Evolutionary conservation across 2,113 vertebrate species (phyloP).

Genomic region (Nyctibius bracteatus): DNA sequence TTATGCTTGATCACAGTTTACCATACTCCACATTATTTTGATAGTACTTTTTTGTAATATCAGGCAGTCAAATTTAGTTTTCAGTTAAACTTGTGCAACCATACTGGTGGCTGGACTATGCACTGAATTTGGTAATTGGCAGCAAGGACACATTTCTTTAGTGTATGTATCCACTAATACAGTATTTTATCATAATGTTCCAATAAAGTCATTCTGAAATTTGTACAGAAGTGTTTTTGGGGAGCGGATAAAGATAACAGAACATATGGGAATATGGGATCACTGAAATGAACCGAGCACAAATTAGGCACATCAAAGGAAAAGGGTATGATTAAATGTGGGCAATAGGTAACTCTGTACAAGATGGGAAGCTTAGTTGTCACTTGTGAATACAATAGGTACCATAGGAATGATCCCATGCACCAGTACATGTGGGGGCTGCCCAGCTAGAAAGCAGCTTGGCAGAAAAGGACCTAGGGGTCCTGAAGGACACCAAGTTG

Average conservation of each 20-base stretch:
- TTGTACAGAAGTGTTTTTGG: background rate
- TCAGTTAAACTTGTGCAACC: background rate
- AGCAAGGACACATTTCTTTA: background rate
- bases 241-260: background rate
- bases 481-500: background rate
- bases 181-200: background rate
- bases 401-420: background rate
- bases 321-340: background rate
- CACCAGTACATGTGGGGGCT: background rate
- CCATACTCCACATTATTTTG: background rate
- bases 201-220: background rate
- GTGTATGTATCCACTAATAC: background rate
- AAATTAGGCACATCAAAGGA: background rate
- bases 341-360: background rate
- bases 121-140: background rate
- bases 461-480: background rate
- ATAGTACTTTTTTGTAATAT: background rate
- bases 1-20: background rate
- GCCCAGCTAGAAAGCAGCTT: background rate
- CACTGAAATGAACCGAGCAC: background rate
- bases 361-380: background rate
- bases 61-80: background rate
- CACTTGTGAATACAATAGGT: background rate
- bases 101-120: background rate
- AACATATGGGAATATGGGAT: background rate